Base-by-base conservation (phyloP, 2,113 vertebrate species). In the Eurypyga helias region DNA sequence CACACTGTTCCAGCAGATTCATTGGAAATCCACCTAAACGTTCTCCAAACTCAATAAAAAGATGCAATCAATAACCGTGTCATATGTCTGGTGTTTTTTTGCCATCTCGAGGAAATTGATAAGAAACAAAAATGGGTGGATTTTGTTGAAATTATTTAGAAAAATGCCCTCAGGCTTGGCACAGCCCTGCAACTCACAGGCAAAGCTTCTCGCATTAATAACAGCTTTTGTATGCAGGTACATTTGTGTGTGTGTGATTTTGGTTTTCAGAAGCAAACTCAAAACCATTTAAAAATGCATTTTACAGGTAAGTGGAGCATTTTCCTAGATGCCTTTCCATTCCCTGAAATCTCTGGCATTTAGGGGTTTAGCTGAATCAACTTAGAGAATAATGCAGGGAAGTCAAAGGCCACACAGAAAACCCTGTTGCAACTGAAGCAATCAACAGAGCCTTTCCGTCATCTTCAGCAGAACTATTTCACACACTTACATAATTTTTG, bases 21-120 rank as follows among this genome's bases (percentile, higher is more conserved):
- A 15, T 78, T 49, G 83, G 14, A 18, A 77, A 43, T 18, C 31
- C 13, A 13, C 19, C 41, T 19, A 25, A 72, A 58, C 6, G 6
- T 13, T 49, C 29, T 78, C 33, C 33, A 64, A 77, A 87, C 46
- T 26, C 8, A 55, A 80, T 4, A 61, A 52, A 46, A 90, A 67
- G 4, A 24, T 36, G 5, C 5, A n/a, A 25, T 25, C 28, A 13
- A 15, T 43, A 58, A 43, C 41, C 2, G 5, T 5, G 51, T n/a
- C 4, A 2, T 17, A 17, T 5, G 1, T 36, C 49, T 15, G 25
- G 11, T 6, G 24, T 0, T 0, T 1, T 10, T 4, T 34, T 55
- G 31, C 7, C 28, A 55, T 9, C 13, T 71, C 78, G 31, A 49
- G 25, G 36, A 33, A 54, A 52, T 55, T 7, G 4, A 2, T 54